Base-by-base conservation (phyloP, 2,113 vertebrate genomes). In the Montifringilla adamsi region DNA sequence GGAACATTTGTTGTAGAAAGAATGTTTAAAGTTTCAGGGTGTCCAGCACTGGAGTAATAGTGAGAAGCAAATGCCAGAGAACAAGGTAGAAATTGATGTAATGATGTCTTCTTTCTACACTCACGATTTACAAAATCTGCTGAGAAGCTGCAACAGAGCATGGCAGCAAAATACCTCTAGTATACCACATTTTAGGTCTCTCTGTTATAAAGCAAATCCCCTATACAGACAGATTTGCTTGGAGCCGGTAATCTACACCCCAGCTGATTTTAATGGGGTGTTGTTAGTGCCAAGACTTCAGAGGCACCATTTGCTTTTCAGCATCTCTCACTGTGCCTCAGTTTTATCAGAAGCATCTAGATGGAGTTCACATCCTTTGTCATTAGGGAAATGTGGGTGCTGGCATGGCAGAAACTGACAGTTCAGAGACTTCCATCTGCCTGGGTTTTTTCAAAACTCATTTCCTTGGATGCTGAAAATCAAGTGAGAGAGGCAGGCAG, bases 331-430 rank as follows among this genome's bases (percentile, higher is more conserved):
- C 27, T 37, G 13, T 50, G 52, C 31, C 11, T 82, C 59, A 20
- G 28, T 90, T 80, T 84, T 64, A 31, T 47, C 43, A 68, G 88
- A 69, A 64, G 56, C 39, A 68, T 84, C 79, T 78, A 76, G 59
- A 66, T 73, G 50, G 33, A 82, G 47, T 85, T 79, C 22, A 39
- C 2, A 2, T 82, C 67, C 70, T 20, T 83, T 2, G 5, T 56
- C 44, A 26, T 83, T 76, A 70, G 28, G 43, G 63, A 78, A 77
- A 33, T 39, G 35, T 88, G 50, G 43, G 30, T 85, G n/a, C 75
- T 88, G 6, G 30, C 5, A 4, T 69, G 63, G 47, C 46, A 94
- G 58, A 95, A 96, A 50, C 44, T 74, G 44, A 21, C 35, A 72
- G 23, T 83, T 91, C 1, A 0, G 80, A 81, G 37, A 68, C 33